Evolutionary conservation across 2,113 vertebrate species (phyloP), one percentile per base, ranked within the genome.

Genomic region (Hemichromis elongatus): DNA sequence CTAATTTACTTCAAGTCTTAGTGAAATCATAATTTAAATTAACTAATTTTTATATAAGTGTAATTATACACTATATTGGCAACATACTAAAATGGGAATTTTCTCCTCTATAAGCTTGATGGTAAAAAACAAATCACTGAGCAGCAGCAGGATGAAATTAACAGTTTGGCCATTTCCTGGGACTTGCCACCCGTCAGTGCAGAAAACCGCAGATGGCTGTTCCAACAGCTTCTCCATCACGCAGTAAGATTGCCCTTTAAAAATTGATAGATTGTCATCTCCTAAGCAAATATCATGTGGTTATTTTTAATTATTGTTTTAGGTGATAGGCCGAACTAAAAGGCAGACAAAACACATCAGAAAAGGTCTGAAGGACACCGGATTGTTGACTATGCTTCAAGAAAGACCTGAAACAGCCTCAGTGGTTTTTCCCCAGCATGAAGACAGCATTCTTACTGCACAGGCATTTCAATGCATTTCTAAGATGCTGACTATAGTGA

Each of bases 51-150:
- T 33, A 33, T 33, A 33, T 33, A 33, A 33, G 33, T 33, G 33
- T 7, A 33, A 33, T 52, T 5, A 52, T 18, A 18, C 19, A 52
- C 19, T 52, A n/a, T 52, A 52, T 2, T 53, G 5, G 50, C 50
- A 0, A 53, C 19, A 3, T 53, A n/a, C 4, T 53, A 5, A 53
- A 53, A 53, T 53, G 0, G 9, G 9, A 0, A 1, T 53, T 53
- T 53, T 53, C 5, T 54, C n/a, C 52, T 54, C 10, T 0, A 55
- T 55, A 24, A 55, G 21, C 0, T 55, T 55, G 53, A 55, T 24
- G 11, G 53, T 55, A 55, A 55, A 7, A 55, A 55, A 55, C 53
- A 55, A 10, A 3, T 55, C 53, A 24, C 6, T 13, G 3, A 55
- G 53, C 53, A 55, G 53, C 53, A 19, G 47, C 8, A 50, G 47